A percentile compares a stretch with the other conserved stretches of the same genome.
These are phyloP conservation scores for Montipora cactus DNA, from an alignment of 64 coral and sea anemone genomes.

Conservation along the genomic window DNA sequence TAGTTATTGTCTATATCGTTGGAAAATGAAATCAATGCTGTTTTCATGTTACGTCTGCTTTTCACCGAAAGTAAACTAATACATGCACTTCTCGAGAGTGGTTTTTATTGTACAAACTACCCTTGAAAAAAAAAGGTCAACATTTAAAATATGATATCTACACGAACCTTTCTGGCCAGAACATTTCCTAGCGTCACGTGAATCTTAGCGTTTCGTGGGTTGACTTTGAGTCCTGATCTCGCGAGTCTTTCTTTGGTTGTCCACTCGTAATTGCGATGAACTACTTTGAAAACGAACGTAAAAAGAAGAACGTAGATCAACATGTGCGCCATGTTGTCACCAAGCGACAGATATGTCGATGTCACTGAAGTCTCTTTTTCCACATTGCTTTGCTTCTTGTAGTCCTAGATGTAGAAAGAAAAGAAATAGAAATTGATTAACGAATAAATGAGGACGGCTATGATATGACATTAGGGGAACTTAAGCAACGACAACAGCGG, in stretches of 20 bases:
- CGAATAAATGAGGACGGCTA: too few relatives aligned
- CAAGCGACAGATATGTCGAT: not conserved
- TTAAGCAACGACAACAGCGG: too few relatives aligned
- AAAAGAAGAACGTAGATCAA: conserved; percentile 56
- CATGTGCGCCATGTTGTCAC: not conserved
- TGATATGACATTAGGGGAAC: too few relatives aligned
- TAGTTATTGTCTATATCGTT: too few relatives aligned
- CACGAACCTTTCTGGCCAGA: conserved; percentile 73
- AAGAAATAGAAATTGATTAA: not conserved
- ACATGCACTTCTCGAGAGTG: too few relatives aligned
- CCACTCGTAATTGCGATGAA: conserved; percentile 86
- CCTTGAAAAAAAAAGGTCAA: not conserved
- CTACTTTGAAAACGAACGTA: conserved; percentile 40
- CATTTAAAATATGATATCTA: not conserved
- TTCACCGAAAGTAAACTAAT: too few relatives aligned
- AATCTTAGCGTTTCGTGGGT: conserved; percentile 87
- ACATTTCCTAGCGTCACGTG: conserved; percentile 81
- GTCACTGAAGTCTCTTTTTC: not conserved
- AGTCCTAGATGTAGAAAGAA: not conserved
- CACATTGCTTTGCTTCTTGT: not conserved
- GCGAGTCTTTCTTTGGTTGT: conserved; percentile 56
- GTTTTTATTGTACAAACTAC: too few relatives aligned
- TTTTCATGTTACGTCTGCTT: too few relatives aligned
- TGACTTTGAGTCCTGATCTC: conserved; percentile 78
- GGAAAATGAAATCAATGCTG: too few relatives aligned